phyloP scores from a whole-genome alignment of 2,888 invertebrate species.

The Sisyra nigra region DNA sequence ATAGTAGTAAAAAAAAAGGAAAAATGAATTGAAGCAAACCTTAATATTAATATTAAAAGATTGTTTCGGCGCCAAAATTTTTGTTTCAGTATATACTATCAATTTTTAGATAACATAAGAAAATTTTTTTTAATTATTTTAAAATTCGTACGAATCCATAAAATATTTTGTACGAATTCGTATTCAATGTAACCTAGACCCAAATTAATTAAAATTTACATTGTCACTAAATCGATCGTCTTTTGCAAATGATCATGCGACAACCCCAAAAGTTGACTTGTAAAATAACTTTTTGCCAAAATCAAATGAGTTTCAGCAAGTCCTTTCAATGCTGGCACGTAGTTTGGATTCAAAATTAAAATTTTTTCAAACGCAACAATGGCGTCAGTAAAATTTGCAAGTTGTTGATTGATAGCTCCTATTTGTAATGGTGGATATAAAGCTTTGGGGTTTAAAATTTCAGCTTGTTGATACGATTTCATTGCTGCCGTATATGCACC shows the following conservation, averaged over 20 bases:
- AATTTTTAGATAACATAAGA: no score
- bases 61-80: no score
- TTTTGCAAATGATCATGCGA: conserved; percentile 56
- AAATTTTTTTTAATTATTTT: no score
- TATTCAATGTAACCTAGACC: no score
- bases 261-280: conserved; percentile 51
- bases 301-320: conserved; percentile 65
- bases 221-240: conserved; percentile 44
- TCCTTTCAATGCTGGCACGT: conserved; percentile 63
- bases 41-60: no score
- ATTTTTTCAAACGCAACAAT: conserved; percentile 47
- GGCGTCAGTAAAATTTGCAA: conserved; percentile 59
- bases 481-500: conserved; percentile 85
- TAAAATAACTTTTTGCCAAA: conserved; percentile 47
- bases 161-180: no score
- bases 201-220: no score
- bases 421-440: conserved; percentile 60
- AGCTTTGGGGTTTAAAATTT: conserved; percentile 44
- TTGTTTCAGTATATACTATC: no score
- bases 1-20: no score
- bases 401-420: conserved; percentile 51
- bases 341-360: conserved; percentile 35
- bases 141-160: no score
- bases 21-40: no score
- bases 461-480: conserved; percentile 66